Evolutionary conservation across 37 sponge, comb jelly and placozoan species (phyloP), one percentile per base, ranked within the genome.

Genomic region (Hexactinellida sp.): DNA sequence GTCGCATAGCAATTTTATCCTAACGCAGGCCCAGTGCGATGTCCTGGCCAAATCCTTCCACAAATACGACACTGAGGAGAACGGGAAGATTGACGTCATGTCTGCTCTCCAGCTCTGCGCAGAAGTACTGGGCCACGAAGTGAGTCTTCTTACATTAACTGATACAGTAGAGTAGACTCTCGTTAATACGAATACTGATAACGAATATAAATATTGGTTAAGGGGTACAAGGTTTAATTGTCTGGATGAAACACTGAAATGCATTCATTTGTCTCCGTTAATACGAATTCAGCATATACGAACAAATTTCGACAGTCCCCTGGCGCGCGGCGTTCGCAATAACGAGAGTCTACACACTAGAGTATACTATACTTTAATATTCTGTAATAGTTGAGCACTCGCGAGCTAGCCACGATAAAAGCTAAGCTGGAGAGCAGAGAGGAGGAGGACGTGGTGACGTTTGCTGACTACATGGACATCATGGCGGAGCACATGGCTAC

Each of bases 11-110:
- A 63, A n/a, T 63, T 63, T 63, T 23, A 63, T 63, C 34, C 76
- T 63, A n/a, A 63, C 76, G 3, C 76, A 63, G 13, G 76, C 76
- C 13, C 76, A 63, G 76, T 63, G 76, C 30, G 76, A 63, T 63
- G 97, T 92, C 10, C 90, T 97, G 36, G 92, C 95, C 55, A 97
- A 97, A 39, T 93, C 92, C 54, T 97, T 94, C 55, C 89, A 92
- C 24, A 88, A 90, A 55, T 94, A 91, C 10, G 94, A 97, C 83
- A 89, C 88, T 0, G 94, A 97, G 38, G 94, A 97, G 39, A 82
- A 88, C 21, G 97, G 97, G 32, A 82, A 55, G 28, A 89, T 97
- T 37, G 92, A 91, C 51, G 55, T 91, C 25, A 76, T 63, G 76
- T 10, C 76, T 32, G 76, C 76, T 63, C 76, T 63, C 5, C 76